Percentiles rank a stretch among this genome's conserved stretches.
Conservation (phyloP, 2,113 vertebrate species). For the Ellobius talpinus region DNA sequence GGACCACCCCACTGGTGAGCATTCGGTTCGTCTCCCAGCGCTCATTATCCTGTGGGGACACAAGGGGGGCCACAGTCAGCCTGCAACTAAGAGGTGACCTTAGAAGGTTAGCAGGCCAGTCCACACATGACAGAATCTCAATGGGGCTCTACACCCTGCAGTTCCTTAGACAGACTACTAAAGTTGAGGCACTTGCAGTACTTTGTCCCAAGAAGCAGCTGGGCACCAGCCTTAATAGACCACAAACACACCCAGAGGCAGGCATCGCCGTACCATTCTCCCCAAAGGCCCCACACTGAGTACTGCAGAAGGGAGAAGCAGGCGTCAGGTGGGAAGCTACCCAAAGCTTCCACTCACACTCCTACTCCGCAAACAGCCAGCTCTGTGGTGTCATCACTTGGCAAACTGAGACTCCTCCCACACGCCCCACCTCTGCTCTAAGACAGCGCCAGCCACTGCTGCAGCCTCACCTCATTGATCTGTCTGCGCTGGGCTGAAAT, state of each 20-base stretch:
- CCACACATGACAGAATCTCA: neutral
- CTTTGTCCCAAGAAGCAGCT: neutral
- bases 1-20: constrained; percentile 98
- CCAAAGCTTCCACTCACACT: neutral
- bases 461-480: constrained; percentile 94
- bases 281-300: neutral
- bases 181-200: neutral
- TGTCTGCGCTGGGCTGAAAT: constrained; percentile 97
- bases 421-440: fast-evolving
- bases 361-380: fast-evolving
- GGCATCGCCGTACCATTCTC: neutral
- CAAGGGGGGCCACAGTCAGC: neutral
- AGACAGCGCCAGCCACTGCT: fast-evolving
- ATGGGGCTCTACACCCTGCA: neutral
- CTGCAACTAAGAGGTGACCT: neutral
- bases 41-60: constrained; percentile 93
- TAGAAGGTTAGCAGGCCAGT: neutral
- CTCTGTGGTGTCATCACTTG: neutral
- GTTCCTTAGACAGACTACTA: neutral
- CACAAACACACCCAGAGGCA: neutral
- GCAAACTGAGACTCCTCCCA: neutral
- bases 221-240: neutral
- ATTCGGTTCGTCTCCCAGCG: constrained; percentile 99
- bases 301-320: neutral
- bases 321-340: neutral